Percentiles rank a stretch among this genome's conserved stretches.
Evolutionary conservation across 2,888 invertebrate species (phyloP).

Genomic region (Epinotia demarniana): DNA sequence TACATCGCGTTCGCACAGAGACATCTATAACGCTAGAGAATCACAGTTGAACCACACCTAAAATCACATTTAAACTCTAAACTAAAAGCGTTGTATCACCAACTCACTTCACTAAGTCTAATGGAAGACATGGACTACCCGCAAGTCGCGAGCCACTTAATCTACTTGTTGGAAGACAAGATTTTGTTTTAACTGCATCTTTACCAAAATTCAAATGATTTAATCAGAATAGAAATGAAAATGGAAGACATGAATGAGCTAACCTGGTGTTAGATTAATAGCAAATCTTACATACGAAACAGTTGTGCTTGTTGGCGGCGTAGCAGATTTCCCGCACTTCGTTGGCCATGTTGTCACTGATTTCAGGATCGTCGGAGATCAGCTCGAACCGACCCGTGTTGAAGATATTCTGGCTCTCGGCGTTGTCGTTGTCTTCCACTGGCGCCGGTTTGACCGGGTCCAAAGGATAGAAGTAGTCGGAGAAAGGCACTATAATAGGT

Average conservation of each 20-base stretch:
- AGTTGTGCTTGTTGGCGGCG: constrained; percentile 66
- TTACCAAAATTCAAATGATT: constrained; percentile 60
- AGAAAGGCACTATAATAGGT: constrained; percentile 74
- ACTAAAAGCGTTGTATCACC: constrained; percentile 54
- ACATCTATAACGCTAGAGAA: constrained; percentile 53
- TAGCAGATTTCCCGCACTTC: constrained; percentile 85
- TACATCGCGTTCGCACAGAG: constrained; percentile 55
- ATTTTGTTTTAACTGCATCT: constrained; percentile 82
- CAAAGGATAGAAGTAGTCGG: constrained; percentile 74
- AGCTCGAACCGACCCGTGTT: constrained; percentile 75
- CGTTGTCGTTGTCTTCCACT: constrained; percentile 75
- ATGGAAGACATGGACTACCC: constrained; percentile 77
- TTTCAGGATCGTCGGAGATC: constrained; percentile 71
- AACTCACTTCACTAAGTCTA: constrained; percentile 75
- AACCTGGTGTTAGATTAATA: constrained; percentile 58
- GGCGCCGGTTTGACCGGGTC: constrained; percentile 75
- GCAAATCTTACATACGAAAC: constrained; percentile 80
- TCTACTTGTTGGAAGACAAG: constrained; percentile 81
- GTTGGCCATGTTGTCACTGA: constrained; percentile 85
- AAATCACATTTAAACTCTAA: constrained; percentile 57
- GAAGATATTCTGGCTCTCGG: constrained; percentile 77
- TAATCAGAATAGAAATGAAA: constrained; percentile 48
- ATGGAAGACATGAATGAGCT: constrained; percentile 53
- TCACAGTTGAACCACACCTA: constrained; percentile 55
- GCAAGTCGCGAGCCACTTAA: constrained; percentile 66